Percentiles rank a stretch among this genome's conserved stretches.
phyloP scores from a whole-genome alignment of 2,888 invertebrate genomes.

The Tanaodytes sp. region DNA sequence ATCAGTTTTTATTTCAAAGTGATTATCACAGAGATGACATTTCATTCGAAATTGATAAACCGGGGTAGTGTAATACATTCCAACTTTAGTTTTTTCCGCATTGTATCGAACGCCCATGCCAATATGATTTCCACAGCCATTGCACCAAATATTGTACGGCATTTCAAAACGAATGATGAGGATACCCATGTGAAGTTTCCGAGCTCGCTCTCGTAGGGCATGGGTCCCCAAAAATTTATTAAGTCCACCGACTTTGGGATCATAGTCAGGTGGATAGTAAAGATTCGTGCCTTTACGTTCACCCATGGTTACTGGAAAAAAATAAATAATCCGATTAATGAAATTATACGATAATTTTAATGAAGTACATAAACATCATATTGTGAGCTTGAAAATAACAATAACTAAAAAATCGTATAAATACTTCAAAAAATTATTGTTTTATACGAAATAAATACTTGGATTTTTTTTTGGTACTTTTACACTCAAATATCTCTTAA shows the following conservation, averaged over 20 bases:
- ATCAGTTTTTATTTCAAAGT: slow-evolving; percentile 98
- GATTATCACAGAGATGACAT: slow-evolving; percentile 97
- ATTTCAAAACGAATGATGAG: slow-evolving; percentile 98
- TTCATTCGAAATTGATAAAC: slow-evolving; percentile 99
- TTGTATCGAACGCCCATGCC: slow-evolving; percentile 99
- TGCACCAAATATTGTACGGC: slow-evolving; percentile 99
- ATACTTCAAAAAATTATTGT: too few species aligned
- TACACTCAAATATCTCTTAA: too few species aligned
- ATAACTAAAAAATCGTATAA: too few species aligned
- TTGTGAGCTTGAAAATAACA: too few species aligned
- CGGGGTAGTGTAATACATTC: slow-evolving; percentile 98
- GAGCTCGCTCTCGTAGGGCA: slow-evolving; percentile 94
- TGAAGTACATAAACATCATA: too few species aligned
- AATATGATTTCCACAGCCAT: slow-evolving; percentile 97
- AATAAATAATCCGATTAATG: too few species aligned
- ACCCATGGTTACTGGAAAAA: slow-evolving; percentile 84
- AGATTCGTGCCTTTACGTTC: slow-evolving; percentile 98
- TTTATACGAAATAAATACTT: too few species aligned
- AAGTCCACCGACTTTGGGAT: slow-evolving; percentile 93
- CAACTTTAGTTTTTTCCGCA: slow-evolving; percentile 92
- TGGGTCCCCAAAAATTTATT: slow-evolving; percentile 96
- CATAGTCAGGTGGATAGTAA: slow-evolving; percentile 99
- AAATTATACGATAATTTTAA: too few species aligned
- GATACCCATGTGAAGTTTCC: slow-evolving; percentile 96
- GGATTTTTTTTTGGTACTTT: too few species aligned